Evolutionary conservation across 1,140 invertebrate genomes (phyloP).

Genomic region (Penaeus indicus): DNA sequence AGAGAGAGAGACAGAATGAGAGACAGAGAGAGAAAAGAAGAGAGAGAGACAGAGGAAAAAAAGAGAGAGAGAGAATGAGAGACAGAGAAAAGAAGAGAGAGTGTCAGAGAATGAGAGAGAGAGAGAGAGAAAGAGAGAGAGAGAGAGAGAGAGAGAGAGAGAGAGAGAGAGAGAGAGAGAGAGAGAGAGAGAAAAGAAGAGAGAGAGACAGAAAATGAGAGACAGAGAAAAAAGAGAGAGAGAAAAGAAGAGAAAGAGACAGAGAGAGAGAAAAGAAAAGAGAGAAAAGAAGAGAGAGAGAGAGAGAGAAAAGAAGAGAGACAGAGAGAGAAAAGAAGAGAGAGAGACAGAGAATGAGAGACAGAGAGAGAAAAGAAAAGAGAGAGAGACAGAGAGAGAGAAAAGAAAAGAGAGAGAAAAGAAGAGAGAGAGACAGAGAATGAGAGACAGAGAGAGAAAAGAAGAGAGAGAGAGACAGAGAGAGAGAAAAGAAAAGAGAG

Average conservation of each 20-base stretch:
- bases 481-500: too few species aligned
- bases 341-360: too few species aligned
- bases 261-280: background rate
- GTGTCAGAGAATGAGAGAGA: background rate
- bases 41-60: too few species aligned
- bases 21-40: too few species aligned
- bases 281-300: constrained; percentile 5
- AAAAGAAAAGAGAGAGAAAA: too few species aligned
- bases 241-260: background rate
- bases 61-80: too few species aligned
- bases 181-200: background rate
- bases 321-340: too few species aligned
- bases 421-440: too few species aligned
- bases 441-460: too few species aligned
- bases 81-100: too few species aligned
- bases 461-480: too few species aligned
- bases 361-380: constrained; percentile 4
- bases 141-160: constrained; percentile 10
- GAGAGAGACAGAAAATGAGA: background rate
- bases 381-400: constrained; percentile 3
- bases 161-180: constrained; percentile 10
- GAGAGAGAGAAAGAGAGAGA: background rate
- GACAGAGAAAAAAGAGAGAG: background rate
- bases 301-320: constrained; percentile 3
- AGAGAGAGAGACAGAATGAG: background rate